A percentile compares a stretch with the other conserved stretches of the same genome.
Conservation (phyloP, 1,140 invertebrate genomes). For the Apocrypta bakeri region DNA sequence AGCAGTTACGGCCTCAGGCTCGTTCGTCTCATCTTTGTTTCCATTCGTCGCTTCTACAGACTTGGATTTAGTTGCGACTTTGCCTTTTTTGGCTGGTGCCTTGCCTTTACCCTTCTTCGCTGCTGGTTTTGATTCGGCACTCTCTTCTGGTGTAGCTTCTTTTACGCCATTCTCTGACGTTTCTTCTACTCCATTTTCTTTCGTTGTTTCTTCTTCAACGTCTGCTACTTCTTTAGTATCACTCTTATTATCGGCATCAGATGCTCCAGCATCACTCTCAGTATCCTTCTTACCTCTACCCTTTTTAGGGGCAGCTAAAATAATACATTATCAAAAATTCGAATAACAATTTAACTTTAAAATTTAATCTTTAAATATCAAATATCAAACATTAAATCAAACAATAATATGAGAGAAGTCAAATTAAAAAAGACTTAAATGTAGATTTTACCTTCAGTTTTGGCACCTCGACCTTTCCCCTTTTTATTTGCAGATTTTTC, state of each 20-base stretch:
- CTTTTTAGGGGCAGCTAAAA: conserved; percentile 48
- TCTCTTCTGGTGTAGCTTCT: conserved; percentile 34
- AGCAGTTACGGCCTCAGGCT: conserved; percentile 29
- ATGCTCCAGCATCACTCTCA: conserved; percentile 21
- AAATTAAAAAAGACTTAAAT: not conserved
- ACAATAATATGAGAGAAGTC: no score
- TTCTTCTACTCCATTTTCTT: conserved; percentile 36
- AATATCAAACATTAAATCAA: no score
- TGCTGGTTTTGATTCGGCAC: conserved; percentile 27
- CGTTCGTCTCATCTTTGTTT: conserved; percentile 43
- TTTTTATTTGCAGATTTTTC: conserved; percentile 42
- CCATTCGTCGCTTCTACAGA: conserved; percentile 19
- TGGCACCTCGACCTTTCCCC: conserved; percentile 43
- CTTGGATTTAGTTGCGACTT: conserved; percentile 29
- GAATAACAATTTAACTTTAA: not conserved
- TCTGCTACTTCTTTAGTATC: conserved; percentile 36
- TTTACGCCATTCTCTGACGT: conserved; percentile 35
- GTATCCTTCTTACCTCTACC: conserved; percentile 49
- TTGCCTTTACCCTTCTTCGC: conserved; percentile 32
- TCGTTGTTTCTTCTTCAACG: conserved; percentile 24
- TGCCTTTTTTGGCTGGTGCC: conserved; percentile 42
- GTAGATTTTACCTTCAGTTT: conserved; percentile 30
- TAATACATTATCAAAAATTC: not conserved
- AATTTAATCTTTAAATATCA: not conserved
- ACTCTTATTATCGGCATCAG: conserved; percentile 35